Evolutionary conservation across 2,113 vertebrate genomes (phyloP).

Genomic region (Xyliphius kryptos): DNA sequence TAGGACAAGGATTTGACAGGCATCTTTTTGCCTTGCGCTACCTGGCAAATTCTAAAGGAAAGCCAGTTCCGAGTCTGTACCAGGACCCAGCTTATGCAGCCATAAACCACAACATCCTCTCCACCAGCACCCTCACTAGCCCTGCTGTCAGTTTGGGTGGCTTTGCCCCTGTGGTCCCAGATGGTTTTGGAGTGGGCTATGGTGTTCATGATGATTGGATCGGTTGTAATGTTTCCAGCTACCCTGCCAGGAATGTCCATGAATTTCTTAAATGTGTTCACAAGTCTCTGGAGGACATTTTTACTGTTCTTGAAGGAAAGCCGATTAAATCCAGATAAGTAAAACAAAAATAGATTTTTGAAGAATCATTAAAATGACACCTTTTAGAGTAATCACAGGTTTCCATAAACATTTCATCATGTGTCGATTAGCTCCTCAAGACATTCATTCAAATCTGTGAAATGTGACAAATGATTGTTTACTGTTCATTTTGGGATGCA

Average conservation of each 20-base stretch:
- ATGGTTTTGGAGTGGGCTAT: conserved; percentile 87
- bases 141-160: conserved; percentile 78
- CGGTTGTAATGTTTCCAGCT: conserved; percentile 84
- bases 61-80: conserved; percentile 69
- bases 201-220: conserved; percentile 82
- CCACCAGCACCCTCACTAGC: conserved; percentile 86
- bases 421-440: no score
- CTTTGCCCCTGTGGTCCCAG: conserved; percentile 87
- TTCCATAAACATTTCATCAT: no score
- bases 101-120: conserved; percentile 92
- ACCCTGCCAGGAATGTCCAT: conserved; percentile 71
- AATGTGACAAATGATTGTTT: no score
- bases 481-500: no score
- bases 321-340: conserved; percentile 60
- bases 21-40: conserved; percentile 83
- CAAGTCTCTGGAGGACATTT: conserved; percentile 87
- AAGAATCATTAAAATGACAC: no score
- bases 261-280: conserved; percentile 81
- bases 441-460: no score
- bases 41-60: conserved; percentile 67
- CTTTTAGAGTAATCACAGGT: no score
- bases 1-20: conserved; percentile 94
- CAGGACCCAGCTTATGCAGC: conserved; percentile 76
- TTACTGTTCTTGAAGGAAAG: conserved; percentile 78
- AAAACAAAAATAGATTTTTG: no score